Evolutionary conservation across 1,140 invertebrate species (phyloP).

Genomic region (Drosophila bocki): DNA sequence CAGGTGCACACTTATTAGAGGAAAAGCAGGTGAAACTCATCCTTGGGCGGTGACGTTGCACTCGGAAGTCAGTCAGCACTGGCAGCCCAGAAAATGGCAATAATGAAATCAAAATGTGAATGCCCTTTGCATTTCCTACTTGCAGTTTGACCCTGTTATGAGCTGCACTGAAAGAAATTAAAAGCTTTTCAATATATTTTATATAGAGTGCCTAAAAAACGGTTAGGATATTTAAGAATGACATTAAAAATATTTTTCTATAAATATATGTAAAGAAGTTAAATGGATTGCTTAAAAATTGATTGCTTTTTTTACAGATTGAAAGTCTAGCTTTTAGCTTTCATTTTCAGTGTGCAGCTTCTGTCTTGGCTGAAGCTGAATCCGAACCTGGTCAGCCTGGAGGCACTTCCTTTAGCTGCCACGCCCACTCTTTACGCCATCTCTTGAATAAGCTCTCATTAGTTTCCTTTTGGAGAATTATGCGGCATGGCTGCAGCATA

Average conservation of each 20-base stretch:
- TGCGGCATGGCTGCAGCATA: constrained; percentile 33
- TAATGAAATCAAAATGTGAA: constrained; percentile 83
- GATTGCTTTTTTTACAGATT: too few relatives aligned
- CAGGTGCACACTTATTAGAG: constrained; percentile 38
- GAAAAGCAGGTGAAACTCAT: constrained; percentile 32
- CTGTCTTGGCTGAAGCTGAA: constrained; percentile 4
- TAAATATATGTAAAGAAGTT: too few relatives aligned
- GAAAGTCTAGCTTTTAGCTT: background rate
- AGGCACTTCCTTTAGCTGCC: constrained; percentile 4
- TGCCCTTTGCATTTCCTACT: constrained; percentile 83
- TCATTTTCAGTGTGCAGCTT: background rate
- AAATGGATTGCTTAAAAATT: too few relatives aligned
- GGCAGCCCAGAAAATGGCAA: constrained; percentile 60
- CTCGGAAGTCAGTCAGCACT: constrained; percentile 62
- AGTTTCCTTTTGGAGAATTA: constrained; percentile 58
- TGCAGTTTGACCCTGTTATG: constrained; percentile 73
- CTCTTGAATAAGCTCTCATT: constrained; percentile 61
- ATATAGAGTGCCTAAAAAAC: too few relatives aligned
- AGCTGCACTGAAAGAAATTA: constrained; percentile 3
- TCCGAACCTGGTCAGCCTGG: constrained; percentile 20
- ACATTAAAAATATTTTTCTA: too few relatives aligned
- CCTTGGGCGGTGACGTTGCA: constrained; percentile 52
- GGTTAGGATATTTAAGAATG: too few relatives aligned
- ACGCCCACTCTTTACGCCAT: background rate
- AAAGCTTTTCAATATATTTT: background rate